A percentile compares a stretch with the other conserved stretches of the same genome.
These are phyloP conservation scores for Pyrrhosoma nymphula DNA, from an alignment of 2,888 invertebrate species.

Conservation along the genomic window DNA sequence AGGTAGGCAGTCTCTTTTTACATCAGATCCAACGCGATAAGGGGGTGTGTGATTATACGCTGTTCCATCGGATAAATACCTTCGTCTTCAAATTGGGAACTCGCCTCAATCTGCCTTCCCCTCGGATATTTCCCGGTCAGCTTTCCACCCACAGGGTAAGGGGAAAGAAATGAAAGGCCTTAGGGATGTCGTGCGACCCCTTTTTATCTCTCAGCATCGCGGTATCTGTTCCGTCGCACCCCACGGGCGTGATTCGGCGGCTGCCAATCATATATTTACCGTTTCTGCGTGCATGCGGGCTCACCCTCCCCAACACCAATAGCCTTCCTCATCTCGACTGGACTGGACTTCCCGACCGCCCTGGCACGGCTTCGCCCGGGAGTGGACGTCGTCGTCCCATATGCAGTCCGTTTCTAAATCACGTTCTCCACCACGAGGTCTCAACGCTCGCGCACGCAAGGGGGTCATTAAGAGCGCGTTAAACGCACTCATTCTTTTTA, in stretches of 20 bases:
- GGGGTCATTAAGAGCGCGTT: conserved; percentile 51
- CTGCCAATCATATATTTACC: conserved; percentile 18
- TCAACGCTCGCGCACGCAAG: conserved; percentile 12
- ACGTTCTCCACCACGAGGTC: background rate
- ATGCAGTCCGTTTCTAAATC: background rate
- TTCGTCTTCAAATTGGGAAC: conserved; percentile 1
- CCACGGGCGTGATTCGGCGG: background rate
- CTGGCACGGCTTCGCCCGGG: background rate
- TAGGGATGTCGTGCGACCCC: background rate
- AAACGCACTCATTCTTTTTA: conserved; percentile 38
- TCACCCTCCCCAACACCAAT: background rate
- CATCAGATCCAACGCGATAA: background rate
- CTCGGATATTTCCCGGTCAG: background rate
- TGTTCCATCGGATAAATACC: conserved; percentile 30
- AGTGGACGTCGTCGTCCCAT: background rate
- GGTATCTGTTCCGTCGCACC: conserved; percentile 3
- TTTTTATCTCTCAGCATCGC: background rate
- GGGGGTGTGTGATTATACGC: background rate
- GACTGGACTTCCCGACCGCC: background rate
- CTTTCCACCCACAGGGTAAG: background rate
- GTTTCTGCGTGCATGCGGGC: background rate
- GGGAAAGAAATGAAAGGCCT: background rate
- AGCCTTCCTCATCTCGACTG: background rate
- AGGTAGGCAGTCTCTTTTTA: background rate
- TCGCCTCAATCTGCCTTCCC: background rate